Evolutionary conservation across 2,113 vertebrate species (phyloP).

Genomic region (Gasterosteus nipponicus): DNA sequence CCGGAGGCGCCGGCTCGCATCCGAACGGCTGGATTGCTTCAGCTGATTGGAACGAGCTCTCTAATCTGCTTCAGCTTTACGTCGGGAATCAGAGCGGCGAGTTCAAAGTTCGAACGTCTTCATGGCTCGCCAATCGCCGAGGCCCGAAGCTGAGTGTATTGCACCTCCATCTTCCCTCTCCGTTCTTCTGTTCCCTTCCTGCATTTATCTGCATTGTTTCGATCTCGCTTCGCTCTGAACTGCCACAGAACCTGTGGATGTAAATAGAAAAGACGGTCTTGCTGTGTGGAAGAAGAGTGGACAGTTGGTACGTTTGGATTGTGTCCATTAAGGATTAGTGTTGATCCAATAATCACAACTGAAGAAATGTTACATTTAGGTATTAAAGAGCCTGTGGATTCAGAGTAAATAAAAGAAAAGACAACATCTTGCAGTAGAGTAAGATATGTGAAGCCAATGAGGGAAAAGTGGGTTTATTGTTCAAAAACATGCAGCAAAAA

Average conservation of each 20-base stretch:
- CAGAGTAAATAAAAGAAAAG: no score
- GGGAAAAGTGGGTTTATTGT: neutral
- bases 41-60: conserved; percentile 34
- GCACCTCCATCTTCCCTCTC: conserved; percentile 50
- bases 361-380: neutral
- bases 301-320: conserved; percentile 3
- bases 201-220: conserved; percentile 39
- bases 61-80: conserved; percentile 18
- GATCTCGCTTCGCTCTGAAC: conserved; percentile 40
- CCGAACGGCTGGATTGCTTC: conserved; percentile 1
- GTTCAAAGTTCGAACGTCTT: conserved; percentile 42
- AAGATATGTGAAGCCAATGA: no score
- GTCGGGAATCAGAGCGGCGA: conserved; percentile 26
- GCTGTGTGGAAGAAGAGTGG: conserved; percentile 39
- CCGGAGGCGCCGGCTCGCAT: conserved; percentile 9
- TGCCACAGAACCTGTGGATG: conserved; percentile 65
- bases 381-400: neutral
- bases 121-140: conserved; percentile 56
- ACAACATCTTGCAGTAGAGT: neutral
- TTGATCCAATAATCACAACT: conserved; percentile 33
- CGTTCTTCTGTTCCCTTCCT: conserved; percentile 57
- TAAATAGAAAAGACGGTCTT: conserved; percentile 61
- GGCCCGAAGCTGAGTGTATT: conserved; percentile 57
- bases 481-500: neutral
- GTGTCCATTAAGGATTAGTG: conserved; percentile 50